These are phyloP conservation scores for Nemoura dubitans DNA, from an alignment of 2,888 invertebrate species.

Conservation along the genomic window DNA sequence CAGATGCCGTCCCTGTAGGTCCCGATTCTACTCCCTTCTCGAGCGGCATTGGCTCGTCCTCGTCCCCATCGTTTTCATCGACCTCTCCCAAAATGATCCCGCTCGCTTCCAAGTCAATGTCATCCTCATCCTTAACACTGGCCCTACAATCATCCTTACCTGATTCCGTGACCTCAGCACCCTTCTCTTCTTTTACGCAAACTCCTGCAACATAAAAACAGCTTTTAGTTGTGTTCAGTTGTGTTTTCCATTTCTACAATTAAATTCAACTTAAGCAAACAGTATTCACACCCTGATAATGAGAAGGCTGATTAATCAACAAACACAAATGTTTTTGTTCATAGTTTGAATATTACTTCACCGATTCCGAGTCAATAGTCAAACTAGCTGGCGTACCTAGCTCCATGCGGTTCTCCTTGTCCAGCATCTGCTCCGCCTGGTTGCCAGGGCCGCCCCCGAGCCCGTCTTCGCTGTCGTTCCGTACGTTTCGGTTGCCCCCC, in stretches of 20 bases:
- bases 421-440: slow-evolving; percentile 44
- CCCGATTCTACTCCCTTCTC: neutral
- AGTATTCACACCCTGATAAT: too few relatives aligned
- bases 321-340: too few relatives aligned
- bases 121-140: slow-evolving; percentile 29
- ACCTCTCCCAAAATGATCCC: slow-evolving; percentile 38
- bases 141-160: slow-evolving; percentile 43
- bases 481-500: slow-evolving; percentile 38
- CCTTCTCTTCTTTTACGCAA: slow-evolving; percentile 32
- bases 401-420: slow-evolving; percentile 49
- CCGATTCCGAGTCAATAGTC: too few relatives aligned
- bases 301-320: too few relatives aligned
- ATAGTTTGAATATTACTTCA: too few relatives aligned
- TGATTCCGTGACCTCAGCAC: slow-evolving; percentile 36
- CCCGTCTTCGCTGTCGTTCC: slow-evolving; percentile 43
- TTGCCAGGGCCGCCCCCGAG: slow-evolving; percentile 44
- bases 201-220: slow-evolving; percentile 42
- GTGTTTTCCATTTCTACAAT: too few relatives aligned
- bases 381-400: slow-evolving; percentile 42
- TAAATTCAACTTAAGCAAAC: too few relatives aligned
- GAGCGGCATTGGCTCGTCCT: neutral
- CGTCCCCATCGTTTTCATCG: slow-evolving; percentile 24
- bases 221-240: neutral
- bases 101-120: slow-evolving; percentile 27
- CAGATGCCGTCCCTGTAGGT: neutral